Percentiles rank a stretch among this genome's conserved stretches.
These are phyloP conservation scores for Tiphia femorata DNA, from an alignment of 2,888 invertebrate genomes.

Conservation along the genomic window DNA sequence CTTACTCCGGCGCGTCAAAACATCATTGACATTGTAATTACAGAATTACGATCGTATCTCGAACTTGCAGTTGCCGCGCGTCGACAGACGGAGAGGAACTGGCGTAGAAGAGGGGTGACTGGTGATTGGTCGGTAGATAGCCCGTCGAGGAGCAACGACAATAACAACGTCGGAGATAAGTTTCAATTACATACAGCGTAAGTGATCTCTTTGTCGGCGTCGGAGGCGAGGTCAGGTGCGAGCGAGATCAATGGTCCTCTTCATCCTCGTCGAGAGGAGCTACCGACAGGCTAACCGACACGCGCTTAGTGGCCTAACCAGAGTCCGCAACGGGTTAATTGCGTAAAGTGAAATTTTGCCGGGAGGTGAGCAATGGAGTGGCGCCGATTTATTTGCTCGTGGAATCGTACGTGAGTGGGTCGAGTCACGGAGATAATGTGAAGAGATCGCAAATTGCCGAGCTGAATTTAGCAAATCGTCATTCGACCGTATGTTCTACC, in stretches of 20 bases:
- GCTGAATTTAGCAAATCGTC: no score
- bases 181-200: background rate
- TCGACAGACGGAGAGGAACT: no score
- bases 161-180: no score
- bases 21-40: no score
- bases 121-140: no score
- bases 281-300: background rate
- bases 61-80: no score
- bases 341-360: slow-evolving; percentile 47
- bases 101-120: no score
- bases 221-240: slow-evolving; percentile 26
- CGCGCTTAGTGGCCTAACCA: background rate
- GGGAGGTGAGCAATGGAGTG: no score
- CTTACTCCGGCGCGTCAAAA: no score
- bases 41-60: no score
- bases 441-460: background rate
- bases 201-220: slow-evolving; percentile 13
- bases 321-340: slow-evolving; percentile 29
- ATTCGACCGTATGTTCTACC: no score
- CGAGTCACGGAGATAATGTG: background rate
- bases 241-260: slow-evolving; percentile 20
- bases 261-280: slow-evolving; percentile 17
- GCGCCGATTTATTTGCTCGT: slow-evolving; percentile 13
- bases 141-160: background rate
- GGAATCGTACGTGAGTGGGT: background rate